phyloP scores from a whole-genome alignment of 2,797 vertebrate species.

The Artibeus jamaicensis region DNA sequence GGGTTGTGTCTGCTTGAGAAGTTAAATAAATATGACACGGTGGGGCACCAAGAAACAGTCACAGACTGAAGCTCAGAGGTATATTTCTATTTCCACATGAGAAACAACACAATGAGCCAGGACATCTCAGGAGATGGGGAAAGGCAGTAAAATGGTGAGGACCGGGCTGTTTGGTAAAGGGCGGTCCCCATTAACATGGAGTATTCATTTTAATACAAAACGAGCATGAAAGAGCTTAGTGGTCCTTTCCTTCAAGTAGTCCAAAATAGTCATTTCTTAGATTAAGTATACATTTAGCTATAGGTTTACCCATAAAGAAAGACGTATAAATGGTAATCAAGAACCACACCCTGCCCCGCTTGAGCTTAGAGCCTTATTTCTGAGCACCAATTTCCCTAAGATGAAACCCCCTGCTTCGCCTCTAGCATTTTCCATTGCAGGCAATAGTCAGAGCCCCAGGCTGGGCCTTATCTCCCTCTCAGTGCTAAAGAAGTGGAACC shows the following conservation, averaged over 20 bases:
- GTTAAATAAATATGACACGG: not conserved
- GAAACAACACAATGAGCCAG: not conserved
- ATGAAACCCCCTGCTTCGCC: not conserved
- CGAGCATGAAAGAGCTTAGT: not conserved
- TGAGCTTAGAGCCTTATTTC: not conserved
- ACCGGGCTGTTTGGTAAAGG: not conserved
- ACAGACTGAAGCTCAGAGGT: not conserved
- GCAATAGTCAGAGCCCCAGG: not conserved
- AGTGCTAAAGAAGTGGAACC: conserved; percentile 33
- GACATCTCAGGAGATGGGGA: not conserved
- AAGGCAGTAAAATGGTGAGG: not conserved
- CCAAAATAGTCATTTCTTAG: not conserved
- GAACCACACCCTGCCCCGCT: not conserved
- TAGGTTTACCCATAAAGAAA: not conserved
- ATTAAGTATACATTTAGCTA: not conserved
- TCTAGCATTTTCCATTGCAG: not conserved
- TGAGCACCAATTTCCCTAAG: not conserved
- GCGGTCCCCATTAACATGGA: not conserved
- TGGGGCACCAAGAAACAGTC: not conserved
- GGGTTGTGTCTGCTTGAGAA: not conserved
- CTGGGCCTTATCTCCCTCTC: not conserved
- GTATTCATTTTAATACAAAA: not conserved
- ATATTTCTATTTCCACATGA: not conserved
- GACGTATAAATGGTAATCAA: not conserved
- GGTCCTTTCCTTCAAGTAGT: not conserved